Conservation (phyloP, 1,140 invertebrate genomes). For the Drosophila busckii region DNA sequence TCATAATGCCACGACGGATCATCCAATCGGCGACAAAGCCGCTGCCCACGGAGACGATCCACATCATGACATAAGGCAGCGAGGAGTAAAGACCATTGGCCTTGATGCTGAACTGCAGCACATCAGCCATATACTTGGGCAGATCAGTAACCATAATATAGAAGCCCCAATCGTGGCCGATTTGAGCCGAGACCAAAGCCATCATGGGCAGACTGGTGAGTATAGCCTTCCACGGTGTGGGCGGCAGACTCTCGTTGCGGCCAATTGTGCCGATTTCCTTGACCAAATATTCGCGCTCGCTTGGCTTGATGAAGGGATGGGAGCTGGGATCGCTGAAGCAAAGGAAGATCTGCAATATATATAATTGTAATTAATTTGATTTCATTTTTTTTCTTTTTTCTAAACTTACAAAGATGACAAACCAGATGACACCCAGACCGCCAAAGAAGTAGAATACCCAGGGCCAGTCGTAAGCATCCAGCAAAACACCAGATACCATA, state of each 20-base stretch:
- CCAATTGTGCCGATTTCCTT: constrained; percentile 81
- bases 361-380: background rate
- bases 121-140: constrained; percentile 94
- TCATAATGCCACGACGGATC: constrained; percentile 81
- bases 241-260: constrained; percentile 80
- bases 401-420: constrained; percentile 84
- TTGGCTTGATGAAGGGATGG: constrained; percentile 90
- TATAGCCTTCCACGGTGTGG: constrained; percentile 86
- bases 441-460: constrained; percentile 92
- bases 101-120: constrained; percentile 90
- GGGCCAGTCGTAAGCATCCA: constrained; percentile 85
- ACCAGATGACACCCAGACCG: constrained; percentile 86
- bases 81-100: constrained; percentile 85
- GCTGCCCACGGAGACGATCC: constrained; percentile 84
- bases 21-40: constrained; percentile 85
- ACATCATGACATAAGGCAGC: constrained; percentile 87
- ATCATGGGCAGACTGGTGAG: constrained; percentile 88
- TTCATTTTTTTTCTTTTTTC: background rate
- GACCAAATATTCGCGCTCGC: constrained; percentile 87
- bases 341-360: constrained; percentile 79
- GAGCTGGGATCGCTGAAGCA: constrained; percentile 88
- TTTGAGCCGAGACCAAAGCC: constrained; percentile 85
- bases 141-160: constrained; percentile 96
- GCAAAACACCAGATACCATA: constrained; percentile 84
- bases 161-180: constrained; percentile 96